Base-by-base conservation (phyloP, 1,140 invertebrate species). In the Drosophila setifemur region DNA sequence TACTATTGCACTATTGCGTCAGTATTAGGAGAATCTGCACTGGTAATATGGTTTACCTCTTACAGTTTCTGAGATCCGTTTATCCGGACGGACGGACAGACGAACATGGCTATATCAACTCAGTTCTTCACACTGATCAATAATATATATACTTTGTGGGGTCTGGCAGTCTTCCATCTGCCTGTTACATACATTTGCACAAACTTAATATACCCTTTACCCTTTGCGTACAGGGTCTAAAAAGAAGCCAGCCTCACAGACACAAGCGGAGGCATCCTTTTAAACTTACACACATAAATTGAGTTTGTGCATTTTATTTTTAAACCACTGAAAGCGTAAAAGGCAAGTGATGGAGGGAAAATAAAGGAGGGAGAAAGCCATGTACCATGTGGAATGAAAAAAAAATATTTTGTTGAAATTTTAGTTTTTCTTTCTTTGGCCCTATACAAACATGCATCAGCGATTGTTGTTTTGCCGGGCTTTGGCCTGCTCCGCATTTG, bases 301-400 rank as follows among this genome's bases (percentile, higher is more conserved):
- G 50, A 48, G 66, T 35, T 45, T 42, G 64, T 69, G 66, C 42
- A 68, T 47, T 69, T 69, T 69, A 69, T 69, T 69, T 69, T 48
- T 69, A 69, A 55, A 40, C 42, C 42, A 47, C 25, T 57, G 64
- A 45, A 31, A 68, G 55, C 35, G 42, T 64, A 11, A 63, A 71
- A 61, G 21, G 23, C 37, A 61, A 29, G 11, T 25, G 11, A 53
- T 39, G 49, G 16, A 18, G 40, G 49, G 19, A 31, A 47, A 55
- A 43, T 12, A 16, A 39, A 52, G 21, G 9, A 25, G 26, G 23
- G 23, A 25, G 31, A n/a, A 5, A 28, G 12, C 50, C 49, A 47
- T 64, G 29, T 53, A 69, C 66, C 64, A 69, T 68, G 66, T 69
- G 66, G 66, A 50, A 42, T 43, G 66, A 69, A 69, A 69, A 69